Percentiles rank a stretch among this genome's conserved stretches.
phyloP scores from a whole-genome alignment of 2,113 vertebrate species.

The Gulo gulo region DNA sequence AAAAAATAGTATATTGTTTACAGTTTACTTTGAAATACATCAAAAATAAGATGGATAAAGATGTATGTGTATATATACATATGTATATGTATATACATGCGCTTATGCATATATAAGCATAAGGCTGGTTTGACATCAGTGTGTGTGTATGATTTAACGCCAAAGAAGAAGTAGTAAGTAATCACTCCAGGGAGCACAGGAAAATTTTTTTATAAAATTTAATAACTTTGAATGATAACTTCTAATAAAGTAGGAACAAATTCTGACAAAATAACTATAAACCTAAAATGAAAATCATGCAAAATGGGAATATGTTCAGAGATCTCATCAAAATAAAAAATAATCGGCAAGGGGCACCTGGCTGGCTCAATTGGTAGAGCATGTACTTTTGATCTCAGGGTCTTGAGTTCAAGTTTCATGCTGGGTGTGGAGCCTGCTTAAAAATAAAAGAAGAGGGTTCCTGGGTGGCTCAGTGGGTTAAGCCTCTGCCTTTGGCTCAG shows the following conservation, averaged over 20 bases:
- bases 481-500: too few relatives aligned
- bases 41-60: background rate
- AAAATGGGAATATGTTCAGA: background rate
- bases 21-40: background rate
- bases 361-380: background rate
- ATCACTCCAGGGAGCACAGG: background rate
- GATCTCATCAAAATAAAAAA: background rate
- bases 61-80: background rate
- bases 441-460: background rate
- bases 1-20: background rate
- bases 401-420: background rate
- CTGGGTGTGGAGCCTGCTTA: background rate
- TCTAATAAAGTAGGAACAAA: background rate
- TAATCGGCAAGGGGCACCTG: background rate
- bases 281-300: constrained; percentile 3
- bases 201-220: constrained; percentile 8
- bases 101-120: background rate
- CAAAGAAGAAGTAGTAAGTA: background rate
- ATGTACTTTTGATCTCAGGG: background rate
- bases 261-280: background rate
- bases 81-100: background rate
- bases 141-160: background rate
- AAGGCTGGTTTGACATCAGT: background rate
- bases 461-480: too few relatives aligned
- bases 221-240: background rate